phyloP scores from a whole-genome alignment of 2,113 vertebrate genomes.

The Myiozetetes cayanensis region DNA sequence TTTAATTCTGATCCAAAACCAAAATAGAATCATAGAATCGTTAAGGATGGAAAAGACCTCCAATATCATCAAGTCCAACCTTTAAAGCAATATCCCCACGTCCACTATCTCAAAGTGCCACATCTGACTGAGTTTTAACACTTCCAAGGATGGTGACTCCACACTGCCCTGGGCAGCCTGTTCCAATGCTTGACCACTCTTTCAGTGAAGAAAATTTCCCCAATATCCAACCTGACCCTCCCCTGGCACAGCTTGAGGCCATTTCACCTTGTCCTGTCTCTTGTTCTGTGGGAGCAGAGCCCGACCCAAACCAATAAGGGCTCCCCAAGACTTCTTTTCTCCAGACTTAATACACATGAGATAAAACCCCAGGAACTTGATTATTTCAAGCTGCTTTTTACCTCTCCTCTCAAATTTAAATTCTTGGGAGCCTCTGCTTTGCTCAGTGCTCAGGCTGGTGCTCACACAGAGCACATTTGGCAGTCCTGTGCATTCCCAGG shows the following conservation, averaged over 20 bases:
- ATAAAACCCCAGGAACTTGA: not conserved
- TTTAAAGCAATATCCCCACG: fast-evolving
- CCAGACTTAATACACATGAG: not conserved
- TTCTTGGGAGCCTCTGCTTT: not conserved
- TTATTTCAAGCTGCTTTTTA: not conserved
- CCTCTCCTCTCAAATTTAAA: not conserved
- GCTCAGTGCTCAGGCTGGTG: too few relatives aligned
- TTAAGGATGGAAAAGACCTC: not conserved
- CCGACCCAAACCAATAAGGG: too few relatives aligned
- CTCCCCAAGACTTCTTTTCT: too few relatives aligned
- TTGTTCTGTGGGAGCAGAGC: not conserved
- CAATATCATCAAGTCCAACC: too few relatives aligned
- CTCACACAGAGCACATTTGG: not conserved
- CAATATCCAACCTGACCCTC: not conserved
- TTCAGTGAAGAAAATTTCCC: not conserved
- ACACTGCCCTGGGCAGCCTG: not conserved
- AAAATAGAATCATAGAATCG: not conserved
- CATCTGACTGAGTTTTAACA: not conserved
- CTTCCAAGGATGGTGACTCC: too few relatives aligned
- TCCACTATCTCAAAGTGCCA: not conserved
- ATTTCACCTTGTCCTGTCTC: fast-evolving
- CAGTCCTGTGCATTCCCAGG: not conserved
- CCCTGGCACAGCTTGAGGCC: not conserved
- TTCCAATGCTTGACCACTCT: not conserved
- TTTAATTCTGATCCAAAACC: not conserved